Conservation (phyloP, 2,113 vertebrate genomes). For the Solenodon paradoxus region DNA sequence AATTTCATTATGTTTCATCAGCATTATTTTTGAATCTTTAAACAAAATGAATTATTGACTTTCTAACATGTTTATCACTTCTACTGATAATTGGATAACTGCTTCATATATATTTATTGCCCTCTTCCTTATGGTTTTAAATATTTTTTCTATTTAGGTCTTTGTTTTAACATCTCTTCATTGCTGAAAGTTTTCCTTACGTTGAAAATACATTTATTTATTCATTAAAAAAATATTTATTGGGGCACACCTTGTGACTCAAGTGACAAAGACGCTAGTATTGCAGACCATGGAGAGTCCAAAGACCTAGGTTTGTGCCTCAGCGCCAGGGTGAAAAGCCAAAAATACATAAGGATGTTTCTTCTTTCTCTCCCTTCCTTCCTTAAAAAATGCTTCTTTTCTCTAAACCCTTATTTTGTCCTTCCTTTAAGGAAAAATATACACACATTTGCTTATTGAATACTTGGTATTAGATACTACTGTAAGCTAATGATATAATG, state of each 20-base stretch:
- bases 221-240: neutral
- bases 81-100: neutral
- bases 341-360: no score
- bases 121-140: neutral
- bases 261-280: no score
- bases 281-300: no score
- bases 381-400: no score
- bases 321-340: no score
- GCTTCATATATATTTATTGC: neutral
- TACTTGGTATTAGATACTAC: neutral
- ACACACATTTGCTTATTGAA: no score
- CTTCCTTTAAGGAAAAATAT: no score
- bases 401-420: no score
- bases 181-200: neutral
- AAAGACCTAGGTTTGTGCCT: no score
- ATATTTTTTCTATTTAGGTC: neutral
- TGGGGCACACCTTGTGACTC: no score
- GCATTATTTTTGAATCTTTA: neutral
- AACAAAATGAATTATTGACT: neutral
- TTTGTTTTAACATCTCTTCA: neutral
- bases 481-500: neutral
- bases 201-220: neutral
- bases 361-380: no score
- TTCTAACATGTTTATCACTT: neutral
- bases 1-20: neutral